These are phyloP conservation scores for Hydraecia micacea DNA, from an alignment of 2,888 invertebrate genomes.

Conservation along the genomic window DNA sequence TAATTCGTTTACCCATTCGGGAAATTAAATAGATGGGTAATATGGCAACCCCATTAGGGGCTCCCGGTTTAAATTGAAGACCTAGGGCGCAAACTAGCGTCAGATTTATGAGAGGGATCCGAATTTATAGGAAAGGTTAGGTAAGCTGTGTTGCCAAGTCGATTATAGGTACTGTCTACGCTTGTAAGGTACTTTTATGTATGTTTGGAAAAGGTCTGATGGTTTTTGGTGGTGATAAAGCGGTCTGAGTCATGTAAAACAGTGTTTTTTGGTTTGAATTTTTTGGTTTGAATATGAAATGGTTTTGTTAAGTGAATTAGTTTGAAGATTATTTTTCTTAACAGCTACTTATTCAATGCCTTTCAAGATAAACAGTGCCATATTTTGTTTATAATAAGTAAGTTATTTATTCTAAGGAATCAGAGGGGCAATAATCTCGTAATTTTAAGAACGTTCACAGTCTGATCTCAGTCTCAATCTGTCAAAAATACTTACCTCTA, in stretches of 20 bases:
- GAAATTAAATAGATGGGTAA: constrained; percentile 90
- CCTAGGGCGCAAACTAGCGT: constrained; percentile 80
- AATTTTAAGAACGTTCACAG: too few species aligned
- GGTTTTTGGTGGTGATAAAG: neutral
- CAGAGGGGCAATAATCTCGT: neutral
- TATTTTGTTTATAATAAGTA: neutral
- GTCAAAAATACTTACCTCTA: too few species aligned
- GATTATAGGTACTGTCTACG: constrained; percentile 42
- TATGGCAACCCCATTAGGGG: constrained; percentile 88
- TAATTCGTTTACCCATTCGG: constrained; percentile 89
- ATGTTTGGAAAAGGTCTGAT: constrained; percentile 15
- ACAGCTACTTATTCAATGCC: neutral
- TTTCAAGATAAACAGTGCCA: neutral
- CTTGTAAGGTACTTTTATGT: constrained; percentile 33
- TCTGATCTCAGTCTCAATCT: too few species aligned
- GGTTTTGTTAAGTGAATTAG: neutral
- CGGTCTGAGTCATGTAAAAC: neutral
- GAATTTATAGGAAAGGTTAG: constrained; percentile 77
- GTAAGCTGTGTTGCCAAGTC: constrained; percentile 41
- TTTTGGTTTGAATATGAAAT: neutral
- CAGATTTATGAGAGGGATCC: constrained; percentile 82
- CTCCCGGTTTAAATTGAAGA: constrained; percentile 76
- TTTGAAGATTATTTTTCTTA: constrained; percentile 9
- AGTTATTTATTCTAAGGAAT: neutral
- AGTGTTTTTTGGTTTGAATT: too few species aligned